These are phyloP conservation scores for Dasypogon diadema DNA, from an alignment of 2,888 invertebrate genomes.

Conservation along the genomic window DNA sequence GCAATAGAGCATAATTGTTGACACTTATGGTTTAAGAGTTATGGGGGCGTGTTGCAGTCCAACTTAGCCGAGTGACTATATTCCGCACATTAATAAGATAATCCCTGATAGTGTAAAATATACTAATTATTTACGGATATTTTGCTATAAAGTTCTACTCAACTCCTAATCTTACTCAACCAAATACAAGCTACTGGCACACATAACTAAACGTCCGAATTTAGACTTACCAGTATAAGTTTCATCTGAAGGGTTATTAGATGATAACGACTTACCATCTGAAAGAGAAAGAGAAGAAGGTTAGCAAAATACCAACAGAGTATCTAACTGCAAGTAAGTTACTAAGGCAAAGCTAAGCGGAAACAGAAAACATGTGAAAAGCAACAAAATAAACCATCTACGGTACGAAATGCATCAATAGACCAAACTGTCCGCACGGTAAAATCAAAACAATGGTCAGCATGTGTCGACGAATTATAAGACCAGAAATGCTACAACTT, in stretches of 20 bases:
- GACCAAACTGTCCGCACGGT: constrained; percentile 4
- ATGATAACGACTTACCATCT: constrained; percentile 70
- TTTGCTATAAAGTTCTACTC: not conserved
- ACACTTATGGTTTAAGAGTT: too few relatives aligned
- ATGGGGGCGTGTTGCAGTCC: too few relatives aligned
- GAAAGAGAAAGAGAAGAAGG: constrained; percentile 61
- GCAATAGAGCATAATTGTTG: too few relatives aligned
- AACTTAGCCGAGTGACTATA: too few relatives aligned
- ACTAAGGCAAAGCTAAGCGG: not conserved
- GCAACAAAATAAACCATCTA: constrained; percentile 2
- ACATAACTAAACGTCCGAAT: constrained; percentile 17
- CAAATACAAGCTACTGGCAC: constrained; percentile 31
- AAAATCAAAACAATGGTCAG: constrained; percentile 56
- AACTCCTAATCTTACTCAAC: not conserved
- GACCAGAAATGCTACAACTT: constrained; percentile 57
- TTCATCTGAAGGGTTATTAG: constrained; percentile 68
- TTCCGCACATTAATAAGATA: too few relatives aligned
- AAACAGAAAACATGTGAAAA: constrained; percentile 6
- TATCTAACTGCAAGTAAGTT: constrained; percentile 13
- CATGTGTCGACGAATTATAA: constrained; percentile 57
- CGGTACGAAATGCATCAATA: constrained; percentile 2
- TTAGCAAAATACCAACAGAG: constrained; percentile 52
- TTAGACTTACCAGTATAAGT: constrained; percentile 65
- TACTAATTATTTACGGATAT: too few relatives aligned
- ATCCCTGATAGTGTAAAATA: too few relatives aligned